phyloP scores from a whole-genome alignment of 2,113 vertebrate genomes.

The Epinephelus lanceolatus region DNA sequence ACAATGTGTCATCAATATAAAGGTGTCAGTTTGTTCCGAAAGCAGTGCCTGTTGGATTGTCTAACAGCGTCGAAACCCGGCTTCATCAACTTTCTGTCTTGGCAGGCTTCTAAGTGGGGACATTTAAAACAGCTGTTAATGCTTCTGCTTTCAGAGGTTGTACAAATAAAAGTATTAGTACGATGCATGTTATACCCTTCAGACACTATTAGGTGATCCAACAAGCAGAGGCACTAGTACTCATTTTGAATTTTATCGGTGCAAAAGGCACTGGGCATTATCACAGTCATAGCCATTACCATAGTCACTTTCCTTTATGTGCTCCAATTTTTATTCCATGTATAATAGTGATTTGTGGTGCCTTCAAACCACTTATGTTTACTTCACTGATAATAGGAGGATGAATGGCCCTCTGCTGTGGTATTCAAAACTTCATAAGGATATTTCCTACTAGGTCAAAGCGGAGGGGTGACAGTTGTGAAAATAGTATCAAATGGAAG shows the following conservation, averaged over 20 bases:
- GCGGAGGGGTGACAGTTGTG: not conserved
- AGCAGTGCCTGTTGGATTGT: too few species aligned
- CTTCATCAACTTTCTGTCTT: not conserved
- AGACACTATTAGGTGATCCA: not conserved
- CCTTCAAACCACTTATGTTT: not conserved
- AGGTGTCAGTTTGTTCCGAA: not conserved
- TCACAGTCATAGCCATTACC: not conserved
- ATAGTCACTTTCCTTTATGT: not conserved
- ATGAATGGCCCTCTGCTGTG: not conserved
- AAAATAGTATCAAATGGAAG: constrained; percentile 4
- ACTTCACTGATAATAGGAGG: not conserved
- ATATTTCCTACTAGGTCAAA: not conserved
- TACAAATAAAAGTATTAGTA: not conserved
- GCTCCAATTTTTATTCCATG: not conserved
- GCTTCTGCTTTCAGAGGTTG: not conserved
- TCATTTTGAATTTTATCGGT: constrained; percentile 12
- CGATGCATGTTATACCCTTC: not conserved
- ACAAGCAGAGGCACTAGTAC: not conserved
- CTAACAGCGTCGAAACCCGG: not conserved
- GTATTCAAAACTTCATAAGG: not conserved
- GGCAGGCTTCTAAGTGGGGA: not conserved
- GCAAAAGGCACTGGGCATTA: constrained; percentile 1
- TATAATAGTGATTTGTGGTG: not conserved
- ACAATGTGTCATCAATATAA: not conserved
- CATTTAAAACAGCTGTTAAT: not conserved